Conservation (phyloP, 2,797 vertebrate genomes). For the Gallinago nigripennis region DNA sequence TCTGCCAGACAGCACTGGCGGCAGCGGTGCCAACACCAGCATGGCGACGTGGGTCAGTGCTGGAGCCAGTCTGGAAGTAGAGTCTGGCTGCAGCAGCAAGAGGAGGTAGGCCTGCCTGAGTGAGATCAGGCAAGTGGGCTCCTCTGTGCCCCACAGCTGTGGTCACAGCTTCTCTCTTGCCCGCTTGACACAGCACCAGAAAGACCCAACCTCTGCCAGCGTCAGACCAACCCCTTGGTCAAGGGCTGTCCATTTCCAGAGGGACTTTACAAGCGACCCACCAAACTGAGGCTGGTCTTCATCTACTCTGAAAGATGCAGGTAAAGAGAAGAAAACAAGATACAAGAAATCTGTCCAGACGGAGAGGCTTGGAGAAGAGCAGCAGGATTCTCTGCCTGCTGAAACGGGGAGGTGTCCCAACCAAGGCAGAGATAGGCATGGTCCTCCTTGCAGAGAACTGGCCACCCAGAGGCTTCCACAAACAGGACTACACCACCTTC, state of each 20-base stretch:
- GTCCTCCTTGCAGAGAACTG: not conserved
- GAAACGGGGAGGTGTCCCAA: not conserved
- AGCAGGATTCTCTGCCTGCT: not conserved
- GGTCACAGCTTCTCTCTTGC: not conserved
- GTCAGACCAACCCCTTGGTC: not conserved
- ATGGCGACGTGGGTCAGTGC: fast-evolving
- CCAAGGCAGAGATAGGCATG: not conserved
- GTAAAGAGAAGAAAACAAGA: not conserved
- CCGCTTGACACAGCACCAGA: not conserved
- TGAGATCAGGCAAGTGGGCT: not conserved
- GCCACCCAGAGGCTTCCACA: not conserved
- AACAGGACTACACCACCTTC: not conserved
- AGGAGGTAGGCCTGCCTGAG: not conserved
- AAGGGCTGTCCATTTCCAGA: not conserved
- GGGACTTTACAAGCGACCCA: not conserved
- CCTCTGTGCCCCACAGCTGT: not conserved
- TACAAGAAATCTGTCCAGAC: not conserved
- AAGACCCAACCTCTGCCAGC: not conserved
- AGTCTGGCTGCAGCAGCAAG: not conserved
- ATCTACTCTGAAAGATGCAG: not conserved
- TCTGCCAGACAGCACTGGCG: not conserved
- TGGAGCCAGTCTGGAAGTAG: not conserved
- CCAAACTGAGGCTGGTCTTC: not conserved
- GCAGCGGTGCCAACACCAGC: not conserved
- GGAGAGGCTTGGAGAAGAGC: not conserved